These are phyloP conservation scores for Eristalis pertinax DNA, from an alignment of 2,888 invertebrate species.

Conservation along the genomic window DNA sequence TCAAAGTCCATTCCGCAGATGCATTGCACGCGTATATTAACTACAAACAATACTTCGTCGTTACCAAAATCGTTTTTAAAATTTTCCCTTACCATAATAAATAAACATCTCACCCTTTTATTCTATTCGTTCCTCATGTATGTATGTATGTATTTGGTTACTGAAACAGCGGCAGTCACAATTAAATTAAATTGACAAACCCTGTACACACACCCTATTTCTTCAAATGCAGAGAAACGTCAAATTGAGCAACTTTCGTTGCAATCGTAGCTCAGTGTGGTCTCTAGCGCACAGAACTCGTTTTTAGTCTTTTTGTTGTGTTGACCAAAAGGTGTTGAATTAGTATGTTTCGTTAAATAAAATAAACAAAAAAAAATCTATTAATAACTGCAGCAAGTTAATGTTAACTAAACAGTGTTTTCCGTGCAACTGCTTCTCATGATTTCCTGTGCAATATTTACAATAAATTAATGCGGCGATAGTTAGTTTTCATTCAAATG, in stretches of 20 bases:
- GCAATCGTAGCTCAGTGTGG: background rate
- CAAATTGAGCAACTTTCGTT: conserved; percentile 12
- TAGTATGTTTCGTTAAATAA: conserved; percentile 42
- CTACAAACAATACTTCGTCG: too few species aligned
- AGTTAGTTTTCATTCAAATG: conserved; percentile 44
- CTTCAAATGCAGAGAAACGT: background rate
- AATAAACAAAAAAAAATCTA: conserved; percentile 66
- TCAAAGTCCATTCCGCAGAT: too few species aligned
- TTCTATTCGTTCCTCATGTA: too few species aligned
- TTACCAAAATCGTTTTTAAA: too few species aligned
- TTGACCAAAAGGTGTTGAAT: conserved; percentile 39
- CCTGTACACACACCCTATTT: background rate
- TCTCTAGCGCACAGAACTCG: conserved; percentile 1
- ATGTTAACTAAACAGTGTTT: conserved; percentile 10
- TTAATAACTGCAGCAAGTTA: conserved; percentile 43
- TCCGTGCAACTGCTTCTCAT: conserved; percentile 34
- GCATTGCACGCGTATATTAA: too few species aligned
- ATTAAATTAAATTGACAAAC: background rate
- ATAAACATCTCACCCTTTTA: too few species aligned
- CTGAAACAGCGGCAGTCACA: too few species aligned
- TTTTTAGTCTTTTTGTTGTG: conserved; percentile 50
- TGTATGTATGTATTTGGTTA: too few species aligned
- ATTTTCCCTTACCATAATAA: too few species aligned
- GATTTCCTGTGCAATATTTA: background rate
- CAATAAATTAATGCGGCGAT: conserved; percentile 18